Evolutionary conservation across 2,797 vertebrate species (phyloP).

Genomic region (Dipus sagitta): DNA sequence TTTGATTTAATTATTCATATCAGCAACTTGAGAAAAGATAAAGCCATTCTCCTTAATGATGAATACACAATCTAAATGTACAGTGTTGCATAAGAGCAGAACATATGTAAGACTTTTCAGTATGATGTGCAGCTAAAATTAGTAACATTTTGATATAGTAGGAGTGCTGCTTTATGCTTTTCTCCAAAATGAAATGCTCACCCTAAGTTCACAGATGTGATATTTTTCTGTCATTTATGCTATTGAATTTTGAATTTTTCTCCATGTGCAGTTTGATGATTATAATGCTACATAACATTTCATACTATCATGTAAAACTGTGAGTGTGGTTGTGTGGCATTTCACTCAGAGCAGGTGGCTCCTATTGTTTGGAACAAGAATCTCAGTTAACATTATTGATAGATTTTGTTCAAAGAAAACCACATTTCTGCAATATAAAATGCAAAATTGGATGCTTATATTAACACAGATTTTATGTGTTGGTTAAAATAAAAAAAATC

Average conservation of each 20-base stretch:
- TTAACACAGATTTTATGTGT: neutral
- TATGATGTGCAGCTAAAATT: conserved; percentile 56
- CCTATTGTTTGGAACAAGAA: conserved; percentile 52
- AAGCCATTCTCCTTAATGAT: conserved; percentile 54
- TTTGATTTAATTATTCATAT: conserved; percentile 74
- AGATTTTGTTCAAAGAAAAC: conserved; percentile 44
- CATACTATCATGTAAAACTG: conserved; percentile 39
- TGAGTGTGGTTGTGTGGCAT: neutral
- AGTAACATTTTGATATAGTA: conserved; percentile 46
- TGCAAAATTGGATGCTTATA: neutral
- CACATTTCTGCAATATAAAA: neutral
- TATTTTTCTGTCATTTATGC: conserved; percentile 60
- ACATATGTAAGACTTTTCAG: conserved; percentile 61
- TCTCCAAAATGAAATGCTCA: neutral
- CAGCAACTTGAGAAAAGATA: conserved; percentile 65
- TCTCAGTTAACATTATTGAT: conserved; percentile 70
- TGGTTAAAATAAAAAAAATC: neutral
- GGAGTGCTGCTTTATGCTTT: neutral
- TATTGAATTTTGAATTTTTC: conserved; percentile 72
- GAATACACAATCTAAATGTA: conserved; percentile 71
- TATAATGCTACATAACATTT: conserved; percentile 70
- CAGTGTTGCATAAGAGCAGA: conserved; percentile 52
- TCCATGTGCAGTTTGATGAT: conserved; percentile 58
- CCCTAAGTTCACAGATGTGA: conserved; percentile 67
- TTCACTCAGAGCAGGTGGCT: conserved; percentile 51